A percentile compares a stretch with the other conserved stretches of the same genome.
phyloP scores from a whole-genome alignment of 2,113 vertebrate species.

The Phrynocephalus versicolor region DNA sequence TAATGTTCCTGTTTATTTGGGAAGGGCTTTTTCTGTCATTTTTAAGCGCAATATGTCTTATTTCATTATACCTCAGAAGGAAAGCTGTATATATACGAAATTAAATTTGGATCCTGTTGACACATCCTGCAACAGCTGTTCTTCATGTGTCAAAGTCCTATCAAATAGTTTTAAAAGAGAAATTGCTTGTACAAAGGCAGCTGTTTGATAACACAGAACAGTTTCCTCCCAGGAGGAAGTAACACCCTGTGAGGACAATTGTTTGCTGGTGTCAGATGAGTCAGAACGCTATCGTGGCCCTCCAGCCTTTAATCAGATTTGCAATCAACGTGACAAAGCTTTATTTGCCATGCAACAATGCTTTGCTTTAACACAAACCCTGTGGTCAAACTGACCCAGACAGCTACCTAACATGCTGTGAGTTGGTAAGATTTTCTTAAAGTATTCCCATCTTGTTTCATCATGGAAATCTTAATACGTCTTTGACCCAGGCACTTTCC shows the following conservation, averaged over 20 bases:
- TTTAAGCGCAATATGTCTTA: background rate
- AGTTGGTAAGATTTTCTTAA: slow-evolving; percentile 2
- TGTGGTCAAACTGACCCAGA: slow-evolving; percentile 17
- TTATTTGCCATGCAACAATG: slow-evolving; percentile 57
- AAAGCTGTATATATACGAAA: slow-evolving; percentile 33
- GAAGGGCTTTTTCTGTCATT: background rate
- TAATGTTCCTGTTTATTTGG: slow-evolving; percentile 29
- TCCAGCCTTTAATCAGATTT: slow-evolving; percentile 35
- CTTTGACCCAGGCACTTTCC: background rate
- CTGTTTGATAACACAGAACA: slow-evolving; percentile 53
- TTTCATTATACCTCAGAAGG: slow-evolving; percentile 12
- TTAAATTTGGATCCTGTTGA: slow-evolving; percentile 31
- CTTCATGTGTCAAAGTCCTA: slow-evolving; percentile 25
- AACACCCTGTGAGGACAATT: slow-evolving; percentile 54
- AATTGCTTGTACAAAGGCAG: slow-evolving; percentile 36
- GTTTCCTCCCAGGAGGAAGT: slow-evolving; percentile 19
- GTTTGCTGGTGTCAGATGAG: slow-evolving; percentile 45
- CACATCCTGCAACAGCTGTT: slow-evolving; percentile 45
- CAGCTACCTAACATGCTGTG: background rate
- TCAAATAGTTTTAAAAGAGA: slow-evolving; percentile 53
- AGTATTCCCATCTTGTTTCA: background rate
- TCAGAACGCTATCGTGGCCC: slow-evolving; percentile 21
- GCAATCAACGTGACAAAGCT: slow-evolving; percentile 57
- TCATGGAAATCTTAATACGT: slow-evolving; percentile 17
- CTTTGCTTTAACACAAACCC: slow-evolving; percentile 12